Base-by-base conservation (phyloP, 2,888 invertebrate species). In the Ommatoiulus sabulosus region DNA sequence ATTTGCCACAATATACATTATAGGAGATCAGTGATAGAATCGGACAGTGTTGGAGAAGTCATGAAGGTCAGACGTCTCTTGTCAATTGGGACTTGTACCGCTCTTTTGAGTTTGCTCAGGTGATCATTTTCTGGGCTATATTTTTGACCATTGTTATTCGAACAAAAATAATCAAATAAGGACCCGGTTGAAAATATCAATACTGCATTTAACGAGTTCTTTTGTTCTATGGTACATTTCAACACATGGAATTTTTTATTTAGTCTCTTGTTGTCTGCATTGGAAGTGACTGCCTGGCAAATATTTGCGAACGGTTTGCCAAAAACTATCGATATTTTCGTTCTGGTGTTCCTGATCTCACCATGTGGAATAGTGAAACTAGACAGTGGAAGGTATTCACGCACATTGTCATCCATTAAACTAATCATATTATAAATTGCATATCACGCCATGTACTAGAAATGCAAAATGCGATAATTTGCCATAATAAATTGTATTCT, bases 271-370 rank as follows among this genome's bases (percentile, higher is more conserved):
- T 94, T 17, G 87, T 90, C 0, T 95, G 95, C 90, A 92, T 96
- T 88, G 94, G 95, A 15, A 91, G 93, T 44, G 90, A 91, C n/a
- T 92, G 93, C 0, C 91, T 95, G 63, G 91, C 93, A 12, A 94
- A 94, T 24, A 93, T 96, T 87, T 95, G 95, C 90, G 93, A 94
- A 88, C 94, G 95, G 48, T 93, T 96, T 86, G 94, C 95, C 0
- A 91, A 91, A 2, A 93, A 95, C 92, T 95, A 94, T 91, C 93
- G 94, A n/a, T 93, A 94, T 90, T 94, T 95, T 90, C 94, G 94
- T 89, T 94, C 95, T 91, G 97, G 97, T 57, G 96, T 97, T 93
- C 97, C 97, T 0, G 97, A 97, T 93, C 94, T 97, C 52, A 94
- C 96, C 12, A 92, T 97, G 17, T 97, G 97, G 97, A 95, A 96